phyloP scores from a whole-genome alignment of 2,113 vertebrate species.

The Gorsachius goisagi region DNA sequence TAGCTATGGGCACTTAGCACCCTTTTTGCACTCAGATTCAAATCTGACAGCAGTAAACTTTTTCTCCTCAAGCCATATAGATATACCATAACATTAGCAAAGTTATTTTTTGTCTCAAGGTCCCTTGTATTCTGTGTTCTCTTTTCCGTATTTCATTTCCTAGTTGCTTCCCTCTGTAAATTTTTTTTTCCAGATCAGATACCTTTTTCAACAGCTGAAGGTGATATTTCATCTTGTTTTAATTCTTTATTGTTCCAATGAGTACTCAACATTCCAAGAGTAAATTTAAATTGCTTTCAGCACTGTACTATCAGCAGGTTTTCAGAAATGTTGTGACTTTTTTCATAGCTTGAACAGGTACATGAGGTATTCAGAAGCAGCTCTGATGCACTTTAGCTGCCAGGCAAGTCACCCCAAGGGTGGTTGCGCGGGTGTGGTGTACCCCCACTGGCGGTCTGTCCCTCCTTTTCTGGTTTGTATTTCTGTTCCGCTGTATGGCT shows the following conservation, averaged over 20 bases:
- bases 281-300: neutral
- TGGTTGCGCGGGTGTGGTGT: neutral
- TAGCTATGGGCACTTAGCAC: neutral
- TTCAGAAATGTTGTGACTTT: neutral
- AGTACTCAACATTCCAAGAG: neutral
- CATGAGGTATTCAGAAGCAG: neutral
- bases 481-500: accelerated
- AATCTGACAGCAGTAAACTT: neutral
- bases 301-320: neutral
- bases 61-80: neutral
- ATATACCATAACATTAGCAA: neutral
- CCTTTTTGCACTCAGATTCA: neutral
- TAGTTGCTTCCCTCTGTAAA: neutral
- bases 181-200: neutral
- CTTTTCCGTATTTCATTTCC: neutral
- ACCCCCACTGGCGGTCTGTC: neutral
- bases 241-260: neutral
- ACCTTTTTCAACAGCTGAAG: neutral
- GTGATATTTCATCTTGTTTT: neutral
- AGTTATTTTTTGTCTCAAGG: neutral
- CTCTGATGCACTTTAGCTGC: neutral
- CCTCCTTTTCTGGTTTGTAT: neutral
- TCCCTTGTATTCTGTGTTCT: neutral
- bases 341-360: neutral
- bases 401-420: neutral